Base-by-base conservation (phyloP, 2,888 invertebrate species). In the Caenorhabditis sp. region DNA sequence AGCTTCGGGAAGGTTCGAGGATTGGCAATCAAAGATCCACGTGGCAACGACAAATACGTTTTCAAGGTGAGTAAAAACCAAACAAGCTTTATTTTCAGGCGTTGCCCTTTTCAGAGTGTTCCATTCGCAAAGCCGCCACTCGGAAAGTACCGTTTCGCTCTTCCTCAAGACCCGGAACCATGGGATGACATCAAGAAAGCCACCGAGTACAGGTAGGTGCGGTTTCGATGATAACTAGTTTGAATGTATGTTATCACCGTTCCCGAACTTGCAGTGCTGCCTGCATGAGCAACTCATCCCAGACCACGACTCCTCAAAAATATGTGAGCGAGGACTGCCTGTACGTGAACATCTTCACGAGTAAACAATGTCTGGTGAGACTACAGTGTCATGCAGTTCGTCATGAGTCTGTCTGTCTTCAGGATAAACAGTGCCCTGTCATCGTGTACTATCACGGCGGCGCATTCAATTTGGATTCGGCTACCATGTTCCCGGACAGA, bases 391-490 rank as follows among this genome's bases (percentile, higher is more conserved):
- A 6, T 7, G 13, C 26, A n/a, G 8, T 7, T 5, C 26, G 4
- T 11, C 35, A 35, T 7, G 6, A 35, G 11, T n/a, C 27, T 7
- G 4, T 20, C 17, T n/a, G 15, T 20, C 26, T 70, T 27, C 61
- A 70, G 70, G 26, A 37, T 7, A 22, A 27, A 11, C 53, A 59
- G n/a, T 85, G 85, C 56, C 77, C 84, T 1, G 78, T 84, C 7
- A 62, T 84, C 2, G 71, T 82, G 17, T 85, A 84, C 65, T 75
- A 77, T 26, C 84, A 84, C 41, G 84, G 83, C n/a, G 84, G 83
- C 8, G 68, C 52, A 15, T 82, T 82, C 56, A 78, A 65, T 17
- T 63, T 72, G 22, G 84, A 81, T 37, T 77, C 81, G 7, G 84
- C 83, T 11, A 71, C 65, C 15, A 81, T 77, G 82, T 81, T 81